Evolutionary conservation across 2,797 vertebrate species (phyloP).

Genomic region (Pangasius larnaudii): DNA sequence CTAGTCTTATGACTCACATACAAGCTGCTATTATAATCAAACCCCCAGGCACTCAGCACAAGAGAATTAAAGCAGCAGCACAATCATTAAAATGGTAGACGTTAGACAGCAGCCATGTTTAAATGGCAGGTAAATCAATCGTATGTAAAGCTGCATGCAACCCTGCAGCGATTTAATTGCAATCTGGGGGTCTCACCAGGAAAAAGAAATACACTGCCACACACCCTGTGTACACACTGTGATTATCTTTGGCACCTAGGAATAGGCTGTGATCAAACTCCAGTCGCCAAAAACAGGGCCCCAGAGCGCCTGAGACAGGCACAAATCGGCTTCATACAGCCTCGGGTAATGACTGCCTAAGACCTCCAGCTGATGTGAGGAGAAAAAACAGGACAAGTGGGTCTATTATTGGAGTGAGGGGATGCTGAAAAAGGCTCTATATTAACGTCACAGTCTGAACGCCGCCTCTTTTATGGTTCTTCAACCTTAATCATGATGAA

Average conservation of each 20-base stretch:
- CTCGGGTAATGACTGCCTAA: constrained; percentile 76
- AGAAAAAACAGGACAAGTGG: constrained; percentile 58
- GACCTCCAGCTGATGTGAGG: constrained; percentile 73
- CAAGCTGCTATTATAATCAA: constrained; percentile 40
- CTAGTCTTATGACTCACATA: constrained; percentile 14
- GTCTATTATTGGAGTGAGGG: constrained; percentile 51
- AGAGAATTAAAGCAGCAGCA: constrained; percentile 62
- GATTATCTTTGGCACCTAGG: constrained; percentile 71
- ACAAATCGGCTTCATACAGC: constrained; percentile 72
- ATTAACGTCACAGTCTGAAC: constrained; percentile 51
- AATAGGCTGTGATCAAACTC: constrained; percentile 75
- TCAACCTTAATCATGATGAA: constrained; percentile 36
- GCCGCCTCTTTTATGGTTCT: constrained; percentile 47
- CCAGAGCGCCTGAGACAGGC: constrained; percentile 72
- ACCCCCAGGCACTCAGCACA: constrained; percentile 53
- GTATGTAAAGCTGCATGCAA: constrained; percentile 46
- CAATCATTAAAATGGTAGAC: constrained; percentile 38
- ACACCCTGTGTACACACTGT: constrained; percentile 45
- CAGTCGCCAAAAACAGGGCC: constrained; percentile 70
- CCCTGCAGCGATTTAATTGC: constrained; percentile 48
- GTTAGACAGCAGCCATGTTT: constrained; percentile 53
- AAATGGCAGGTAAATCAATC: constrained; percentile 69
- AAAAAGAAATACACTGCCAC: constrained; percentile 18
- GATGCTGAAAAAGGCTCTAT: constrained; percentile 34
- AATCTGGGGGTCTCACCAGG: constrained; percentile 45